Conservation (phyloP, 2,797 vertebrate species). For the Limnodromus scolopaceus region DNA sequence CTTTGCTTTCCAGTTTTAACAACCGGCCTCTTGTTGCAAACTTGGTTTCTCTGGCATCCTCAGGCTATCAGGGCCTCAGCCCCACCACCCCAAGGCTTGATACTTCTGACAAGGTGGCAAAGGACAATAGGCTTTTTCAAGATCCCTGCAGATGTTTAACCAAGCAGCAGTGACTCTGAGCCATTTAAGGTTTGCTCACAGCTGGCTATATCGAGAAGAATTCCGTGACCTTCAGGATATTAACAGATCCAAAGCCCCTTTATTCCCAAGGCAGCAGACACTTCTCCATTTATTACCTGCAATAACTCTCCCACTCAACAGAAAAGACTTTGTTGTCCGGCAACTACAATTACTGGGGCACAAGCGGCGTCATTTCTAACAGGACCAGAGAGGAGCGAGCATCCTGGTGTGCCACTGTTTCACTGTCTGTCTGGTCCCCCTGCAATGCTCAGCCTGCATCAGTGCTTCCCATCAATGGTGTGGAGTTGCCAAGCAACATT, state of each 20-base stretch:
- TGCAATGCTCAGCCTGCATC: not conserved
- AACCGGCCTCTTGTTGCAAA: not conserved
- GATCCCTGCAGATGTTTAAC: not conserved
- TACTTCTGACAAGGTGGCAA: not conserved
- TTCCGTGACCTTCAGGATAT: constrained; percentile 17
- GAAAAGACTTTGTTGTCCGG: not conserved
- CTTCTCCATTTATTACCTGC: not conserved
- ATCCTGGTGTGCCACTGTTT: not conserved
- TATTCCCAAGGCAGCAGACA: not conserved
- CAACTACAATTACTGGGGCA: fast-evolving
- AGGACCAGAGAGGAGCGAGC: not conserved
- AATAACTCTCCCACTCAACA: not conserved
- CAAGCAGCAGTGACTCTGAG: not conserved
- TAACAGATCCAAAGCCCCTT: not conserved
- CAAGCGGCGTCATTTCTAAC: not conserved
- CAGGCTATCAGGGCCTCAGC: not conserved
- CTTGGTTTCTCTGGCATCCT: not conserved
- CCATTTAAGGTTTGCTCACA: not conserved
- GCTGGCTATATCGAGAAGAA: not conserved
- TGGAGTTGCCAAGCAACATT: constrained; percentile 65
- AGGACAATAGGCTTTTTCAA: not conserved
- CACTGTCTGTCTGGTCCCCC: not conserved
- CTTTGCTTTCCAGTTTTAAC: not conserved
- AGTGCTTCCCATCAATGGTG: not conserved
- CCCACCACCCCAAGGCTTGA: not conserved